Percentiles rank a stretch among this genome's conserved stretches.
These are phyloP conservation scores for Salarias fasciatus DNA, from an alignment of 2,797 vertebrate species.

Conservation along the genomic window DNA sequence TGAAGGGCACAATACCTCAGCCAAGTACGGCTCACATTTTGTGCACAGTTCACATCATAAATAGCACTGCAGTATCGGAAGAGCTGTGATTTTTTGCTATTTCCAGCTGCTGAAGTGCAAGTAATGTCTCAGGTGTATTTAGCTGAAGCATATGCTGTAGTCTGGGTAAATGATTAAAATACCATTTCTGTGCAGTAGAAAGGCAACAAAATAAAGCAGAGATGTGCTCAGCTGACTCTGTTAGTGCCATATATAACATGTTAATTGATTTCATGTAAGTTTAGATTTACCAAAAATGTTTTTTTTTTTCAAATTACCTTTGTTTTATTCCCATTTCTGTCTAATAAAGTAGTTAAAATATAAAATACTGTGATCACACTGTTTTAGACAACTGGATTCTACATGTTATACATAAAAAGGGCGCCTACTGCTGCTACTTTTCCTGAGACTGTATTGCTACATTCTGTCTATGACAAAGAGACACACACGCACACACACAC, in stretches of 20 bases:
- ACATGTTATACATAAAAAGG: conserved; percentile 36
- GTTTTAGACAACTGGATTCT: conserved; percentile 41
- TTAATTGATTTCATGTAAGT: background rate
- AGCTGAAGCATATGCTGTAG: background rate
- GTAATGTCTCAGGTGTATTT: background rate
- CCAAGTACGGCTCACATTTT: conserved; percentile 19
- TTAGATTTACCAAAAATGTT: conserved; percentile 8
- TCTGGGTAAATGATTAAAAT: background rate
- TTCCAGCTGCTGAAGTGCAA: conserved; percentile 21
- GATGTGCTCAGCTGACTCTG: background rate
- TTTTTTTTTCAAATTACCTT: no score
- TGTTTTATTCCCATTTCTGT: background rate
- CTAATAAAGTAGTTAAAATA: conserved; percentile 19
- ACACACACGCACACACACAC: conserved; percentile 1
- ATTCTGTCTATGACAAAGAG: conserved; percentile 46
- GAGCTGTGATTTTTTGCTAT: conserved; percentile 2
- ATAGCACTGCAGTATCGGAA: background rate
- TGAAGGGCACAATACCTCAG: conserved; percentile 33
- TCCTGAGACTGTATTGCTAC: conserved; percentile 53
- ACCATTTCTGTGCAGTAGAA: background rate
- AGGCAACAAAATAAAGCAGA: background rate
- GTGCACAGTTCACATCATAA: conserved; percentile 1
- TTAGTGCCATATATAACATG: background rate
- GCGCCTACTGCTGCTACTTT: conserved; percentile 38
- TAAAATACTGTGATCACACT: conserved; percentile 6